Evolutionary conservation across 2,797 vertebrate species (phyloP).

Genomic region (Dendrocincla fuliginosa): DNA sequence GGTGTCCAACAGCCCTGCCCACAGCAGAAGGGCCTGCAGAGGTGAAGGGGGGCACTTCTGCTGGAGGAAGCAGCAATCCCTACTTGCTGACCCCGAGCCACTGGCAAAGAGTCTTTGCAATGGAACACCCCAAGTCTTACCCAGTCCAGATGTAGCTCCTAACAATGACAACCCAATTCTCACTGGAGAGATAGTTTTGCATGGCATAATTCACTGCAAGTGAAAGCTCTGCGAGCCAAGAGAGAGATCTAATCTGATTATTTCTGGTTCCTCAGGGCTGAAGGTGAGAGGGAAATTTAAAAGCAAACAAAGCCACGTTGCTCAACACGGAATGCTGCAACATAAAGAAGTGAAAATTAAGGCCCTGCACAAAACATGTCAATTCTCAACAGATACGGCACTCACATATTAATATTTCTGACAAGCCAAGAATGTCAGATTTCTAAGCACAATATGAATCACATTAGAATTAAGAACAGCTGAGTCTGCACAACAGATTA

Average conservation of each 20-base stretch:
- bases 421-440: conserved; percentile 62
- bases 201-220: conserved; percentile 55
- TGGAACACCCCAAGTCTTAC: neutral
- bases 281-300: conserved; percentile 43
- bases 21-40: neutral
- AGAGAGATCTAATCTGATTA: conserved; percentile 52
- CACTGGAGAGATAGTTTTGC: conserved; percentile 42
- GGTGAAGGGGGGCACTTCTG: neutral
- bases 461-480: conserved; percentile 63
- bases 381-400: conserved; percentile 40
- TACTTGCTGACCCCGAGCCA: neutral
- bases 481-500: conserved; percentile 61
- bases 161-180: conserved; percentile 51
- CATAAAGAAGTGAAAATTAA: conserved; percentile 45
- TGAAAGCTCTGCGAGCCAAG: conserved; percentile 19
- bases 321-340: conserved; percentile 29
- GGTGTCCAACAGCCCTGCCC: neutral
- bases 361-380: conserved; percentile 34
- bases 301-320: conserved; percentile 49
- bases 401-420: conserved; percentile 40
- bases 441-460: conserved; percentile 61
- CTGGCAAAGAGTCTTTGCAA: neutral
- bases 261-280: conserved; percentile 33
- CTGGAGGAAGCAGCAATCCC: neutral
- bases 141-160: conserved; percentile 38